A percentile compares a stretch with the other conserved stretches of the same genome.
Evolutionary conservation across 2,888 invertebrate genomes (phyloP).

Genomic region (Drosophila sordidula): DNA sequence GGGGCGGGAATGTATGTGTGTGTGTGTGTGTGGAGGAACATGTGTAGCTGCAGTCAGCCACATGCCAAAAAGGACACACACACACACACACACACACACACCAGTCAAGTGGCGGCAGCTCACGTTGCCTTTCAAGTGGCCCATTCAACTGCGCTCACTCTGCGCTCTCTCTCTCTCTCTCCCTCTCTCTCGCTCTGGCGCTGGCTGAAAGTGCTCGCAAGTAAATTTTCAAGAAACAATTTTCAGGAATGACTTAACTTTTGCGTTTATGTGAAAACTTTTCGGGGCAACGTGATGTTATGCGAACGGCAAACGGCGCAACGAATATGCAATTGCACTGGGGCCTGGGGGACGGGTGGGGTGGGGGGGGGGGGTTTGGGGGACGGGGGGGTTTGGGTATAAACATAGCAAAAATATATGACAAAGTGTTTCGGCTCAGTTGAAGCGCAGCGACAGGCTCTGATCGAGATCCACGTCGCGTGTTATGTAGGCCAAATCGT

Average conservation of each 20-base stretch:
- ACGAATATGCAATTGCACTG: slow-evolving; percentile 45
- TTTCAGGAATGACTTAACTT: slow-evolving; percentile 79
- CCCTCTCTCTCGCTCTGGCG: neutral
- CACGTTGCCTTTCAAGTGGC: neutral
- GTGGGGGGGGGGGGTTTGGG: no score
- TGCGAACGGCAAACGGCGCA: slow-evolving; percentile 52
- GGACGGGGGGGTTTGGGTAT: no score
- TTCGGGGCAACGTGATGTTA: slow-evolving; percentile 71
- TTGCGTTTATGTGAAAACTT: slow-evolving; percentile 79
- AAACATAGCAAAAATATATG: no score
- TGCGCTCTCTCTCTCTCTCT: neutral
- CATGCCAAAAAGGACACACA: neutral
- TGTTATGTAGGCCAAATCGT: slow-evolving; percentile 53
- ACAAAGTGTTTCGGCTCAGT: slow-evolving; percentile 1
- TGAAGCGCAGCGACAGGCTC: slow-evolving; percentile 42
- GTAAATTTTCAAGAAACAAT: slow-evolving; percentile 79
- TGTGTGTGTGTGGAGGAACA: neutral
- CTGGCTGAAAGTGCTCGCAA: slow-evolving; percentile 60
- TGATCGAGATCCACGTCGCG: slow-evolving; percentile 50
- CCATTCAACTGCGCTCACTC: neutral
- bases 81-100: slow-evolving; percentile 1
- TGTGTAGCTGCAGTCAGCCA: neutral
- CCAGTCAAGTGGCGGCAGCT: no score
- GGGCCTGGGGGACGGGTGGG: neutral
- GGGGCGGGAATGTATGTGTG: slow-evolving; percentile 2